Conservation (phyloP, 2,113 vertebrate species). For the Formicarius rufipectus region DNA sequence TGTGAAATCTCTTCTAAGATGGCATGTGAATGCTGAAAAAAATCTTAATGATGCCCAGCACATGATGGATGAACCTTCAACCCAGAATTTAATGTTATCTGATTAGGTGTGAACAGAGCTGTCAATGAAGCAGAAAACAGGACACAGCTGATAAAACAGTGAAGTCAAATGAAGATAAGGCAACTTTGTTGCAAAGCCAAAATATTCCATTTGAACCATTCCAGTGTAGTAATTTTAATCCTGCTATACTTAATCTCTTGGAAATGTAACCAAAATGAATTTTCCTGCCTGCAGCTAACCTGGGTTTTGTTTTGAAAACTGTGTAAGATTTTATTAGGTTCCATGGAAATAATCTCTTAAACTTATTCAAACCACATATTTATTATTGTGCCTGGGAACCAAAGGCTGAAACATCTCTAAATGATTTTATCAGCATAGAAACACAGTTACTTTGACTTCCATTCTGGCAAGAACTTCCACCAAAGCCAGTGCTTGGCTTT, state of each 20-base stretch:
- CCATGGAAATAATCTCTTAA: neutral
- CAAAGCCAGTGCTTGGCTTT: neutral
- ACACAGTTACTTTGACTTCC: neutral
- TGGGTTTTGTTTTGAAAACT: neutral
- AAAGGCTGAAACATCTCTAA: neutral
- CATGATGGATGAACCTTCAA: constrained; percentile 18
- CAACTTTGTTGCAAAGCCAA: constrained; percentile 17
- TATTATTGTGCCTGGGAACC: neutral
- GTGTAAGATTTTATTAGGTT: neutral
- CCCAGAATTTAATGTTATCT: constrained; percentile 45
- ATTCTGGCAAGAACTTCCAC: neutral
- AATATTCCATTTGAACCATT: constrained; percentile 38
- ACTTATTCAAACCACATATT: neutral
- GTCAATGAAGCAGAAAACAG: constrained; percentile 69
- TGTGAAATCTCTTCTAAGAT: neutral
- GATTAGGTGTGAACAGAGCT: constrained; percentile 65
- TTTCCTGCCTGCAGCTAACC: neutral
- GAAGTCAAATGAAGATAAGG: constrained; percentile 49
- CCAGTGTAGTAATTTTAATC: neutral
- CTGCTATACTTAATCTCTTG: neutral
- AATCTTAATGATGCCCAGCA: neutral
- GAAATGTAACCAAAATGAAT: neutral
- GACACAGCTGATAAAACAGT: constrained; percentile 68
- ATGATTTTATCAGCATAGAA: neutral
- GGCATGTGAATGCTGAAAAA: neutral